Evolutionary conservation across 2,797 vertebrate genomes (phyloP).

Genomic region (Clarias laeviceps): DNA sequence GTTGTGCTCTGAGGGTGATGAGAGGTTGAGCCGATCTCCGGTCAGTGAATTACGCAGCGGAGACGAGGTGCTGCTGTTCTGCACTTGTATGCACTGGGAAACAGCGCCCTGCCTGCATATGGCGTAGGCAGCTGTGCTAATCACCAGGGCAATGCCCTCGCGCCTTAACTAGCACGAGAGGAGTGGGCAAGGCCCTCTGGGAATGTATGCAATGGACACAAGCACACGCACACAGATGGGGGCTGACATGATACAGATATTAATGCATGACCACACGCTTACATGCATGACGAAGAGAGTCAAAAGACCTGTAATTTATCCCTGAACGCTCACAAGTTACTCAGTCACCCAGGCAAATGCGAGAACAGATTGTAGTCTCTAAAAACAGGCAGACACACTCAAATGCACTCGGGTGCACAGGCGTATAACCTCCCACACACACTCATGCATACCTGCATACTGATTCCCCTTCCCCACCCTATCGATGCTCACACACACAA

Average conservation of each 20-base stretch:
- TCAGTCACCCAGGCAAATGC: conserved; percentile 35
- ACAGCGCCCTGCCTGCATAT: conserved; percentile 69
- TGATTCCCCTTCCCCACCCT: conserved; percentile 22
- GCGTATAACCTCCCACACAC: conserved; percentile 34
- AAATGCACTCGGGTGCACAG: conserved; percentile 44
- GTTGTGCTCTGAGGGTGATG: conserved; percentile 17
- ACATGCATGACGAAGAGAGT: neutral
- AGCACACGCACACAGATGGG: conserved; percentile 35
- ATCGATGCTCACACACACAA: neutral
- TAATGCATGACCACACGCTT: conserved; percentile 23
- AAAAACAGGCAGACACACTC: conserved; percentile 32
- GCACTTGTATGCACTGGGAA: conserved; percentile 28
- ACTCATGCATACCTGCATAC: conserved; percentile 34
- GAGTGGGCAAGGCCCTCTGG: conserved; percentile 52
- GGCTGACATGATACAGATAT: conserved; percentile 16
- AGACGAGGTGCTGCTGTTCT: conserved; percentile 7
- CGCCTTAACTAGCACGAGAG: conserved; percentile 67
- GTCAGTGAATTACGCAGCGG: conserved; percentile 9
- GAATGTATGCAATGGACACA: conserved; percentile 18
- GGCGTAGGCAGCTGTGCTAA: conserved; percentile 75
- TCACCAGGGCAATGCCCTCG: conserved; percentile 69
- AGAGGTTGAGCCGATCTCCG: conserved; percentile 14
- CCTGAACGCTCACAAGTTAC: conserved; percentile 55
- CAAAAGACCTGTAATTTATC: conserved; percentile 30
- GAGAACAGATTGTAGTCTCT: conserved; percentile 47